Percentiles rank a stretch among this genome's conserved stretches.
Conservation (phyloP, 1,140 invertebrate genomes). For the Asobara japonica region DNA sequence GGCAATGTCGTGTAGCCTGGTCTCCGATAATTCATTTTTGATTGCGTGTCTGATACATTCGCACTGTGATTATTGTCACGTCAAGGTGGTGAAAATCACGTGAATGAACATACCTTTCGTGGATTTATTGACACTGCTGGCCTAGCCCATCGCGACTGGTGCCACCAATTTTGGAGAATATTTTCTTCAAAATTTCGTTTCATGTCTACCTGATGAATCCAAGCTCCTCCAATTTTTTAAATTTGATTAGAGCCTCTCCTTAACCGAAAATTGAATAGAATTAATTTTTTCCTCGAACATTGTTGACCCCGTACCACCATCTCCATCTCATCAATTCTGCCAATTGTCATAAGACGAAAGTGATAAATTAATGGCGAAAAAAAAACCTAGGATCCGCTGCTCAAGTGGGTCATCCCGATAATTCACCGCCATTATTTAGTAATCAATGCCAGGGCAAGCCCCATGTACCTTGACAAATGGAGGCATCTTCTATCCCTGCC, state of each 20-base stretch:
- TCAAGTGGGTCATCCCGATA: neutral
- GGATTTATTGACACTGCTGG: too few species aligned
- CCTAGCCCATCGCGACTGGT: too few species aligned
- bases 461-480: slow-evolving; percentile 47
- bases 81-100: neutral
- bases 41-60: slow-evolving; percentile 66
- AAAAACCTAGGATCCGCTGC: neutral
- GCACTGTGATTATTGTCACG: slow-evolving; percentile 44
- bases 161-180: too few species aligned
- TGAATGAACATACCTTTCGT: neutral
- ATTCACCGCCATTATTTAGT: slow-evolving; percentile 48
- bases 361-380: neutral
- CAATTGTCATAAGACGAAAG: neutral
- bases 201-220: too few species aligned
- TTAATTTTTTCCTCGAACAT: too few species aligned
- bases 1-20: slow-evolving; percentile 53
- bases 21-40: slow-evolving; percentile 65
- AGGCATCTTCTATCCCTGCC: slow-evolving; percentile 25
- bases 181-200: too few species aligned
- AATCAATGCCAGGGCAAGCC: slow-evolving; percentile 51
- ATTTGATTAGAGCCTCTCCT: too few species aligned
- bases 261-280: too few species aligned
- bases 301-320: too few species aligned
- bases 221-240: too few species aligned
- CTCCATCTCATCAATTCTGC: too few species aligned